Base-by-base conservation (phyloP, 2,888 invertebrate genomes). In the Lapara coniferarum region DNA sequence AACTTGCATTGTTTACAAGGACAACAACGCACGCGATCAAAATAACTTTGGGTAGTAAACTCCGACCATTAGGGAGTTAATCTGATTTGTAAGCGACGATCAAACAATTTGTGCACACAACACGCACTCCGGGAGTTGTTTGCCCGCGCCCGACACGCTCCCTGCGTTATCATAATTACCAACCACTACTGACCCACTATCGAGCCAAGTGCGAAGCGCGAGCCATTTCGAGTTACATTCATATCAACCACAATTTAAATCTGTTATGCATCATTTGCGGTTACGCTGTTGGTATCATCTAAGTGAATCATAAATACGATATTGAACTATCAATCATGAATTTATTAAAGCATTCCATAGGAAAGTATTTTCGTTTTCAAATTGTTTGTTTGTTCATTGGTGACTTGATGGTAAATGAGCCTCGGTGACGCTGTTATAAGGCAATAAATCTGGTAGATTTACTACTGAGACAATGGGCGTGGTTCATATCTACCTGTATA, bases 21-120 rank as follows among this genome's bases (percentile, higher is more conserved):
- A 3, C 37, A 37, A 37, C 68, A 73, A 75, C 71, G 73, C 74
- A 74, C 19, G 46, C 57, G 66, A 30, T 51, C 57, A 70, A 69
- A 76, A 73, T 73, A 74, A 71, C 63, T 73, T 72, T 72, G 71
- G 69, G 69, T 68, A 71, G 69, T 66, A 66, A 72, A 73, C 69
- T 73, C 70, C 63, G 73, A 74, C 71, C 75, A 75, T 75, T 73
- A 71, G 70, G 67, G 69, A 73, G 71, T 73, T 79, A 80, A 84
- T 83, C 77, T 73, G 72, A 77, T 83, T 78, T 79, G 76, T 74
- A 71, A 71, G 71, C 72, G 70, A 63, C 59, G 72, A 79, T 77
- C 77, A 80, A 81, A 82, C 81, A 82, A 78, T 77, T 77, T 71
- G 69, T 69, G 59, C 70, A 70, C 68, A 63, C 71, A 56, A 72